phyloP scores from a whole-genome alignment of 1,140 invertebrate species.

The Heliconius hewitsoni region DNA sequence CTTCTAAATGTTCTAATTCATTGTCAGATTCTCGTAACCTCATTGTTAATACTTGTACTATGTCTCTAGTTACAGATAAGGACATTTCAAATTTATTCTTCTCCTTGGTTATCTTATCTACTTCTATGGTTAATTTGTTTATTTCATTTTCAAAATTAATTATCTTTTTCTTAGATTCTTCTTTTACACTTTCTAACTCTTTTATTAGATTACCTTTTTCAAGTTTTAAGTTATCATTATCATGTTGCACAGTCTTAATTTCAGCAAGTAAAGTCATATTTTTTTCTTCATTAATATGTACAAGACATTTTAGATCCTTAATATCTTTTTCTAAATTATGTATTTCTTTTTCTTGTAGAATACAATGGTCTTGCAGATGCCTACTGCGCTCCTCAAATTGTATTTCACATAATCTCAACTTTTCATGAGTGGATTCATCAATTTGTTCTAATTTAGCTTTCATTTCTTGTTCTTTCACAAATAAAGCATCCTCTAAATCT shows the following conservation, averaged over 20 bases:
- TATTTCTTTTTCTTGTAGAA: constrained; percentile 60
- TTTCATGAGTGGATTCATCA: constrained; percentile 72
- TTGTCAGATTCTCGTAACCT: constrained; percentile 75
- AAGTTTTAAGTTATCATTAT: constrained; percentile 51
- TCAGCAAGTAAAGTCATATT: constrained; percentile 55
- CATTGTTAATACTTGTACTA: constrained; percentile 74
- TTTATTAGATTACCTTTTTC: constrained; percentile 51
- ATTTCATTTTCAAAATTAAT: constrained; percentile 73
- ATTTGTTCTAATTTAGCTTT: constrained; percentile 75
- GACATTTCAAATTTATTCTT: constrained; percentile 78
- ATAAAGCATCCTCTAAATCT: constrained; percentile 60
- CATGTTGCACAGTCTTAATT: constrained; percentile 54
- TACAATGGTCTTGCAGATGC: constrained; percentile 66
- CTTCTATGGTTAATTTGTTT: constrained; percentile 67
- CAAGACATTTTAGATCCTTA: constrained; percentile 60
- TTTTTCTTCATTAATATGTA: constrained; percentile 57
- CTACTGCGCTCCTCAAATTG: constrained; percentile 74
- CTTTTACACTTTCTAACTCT: constrained; percentile 61
- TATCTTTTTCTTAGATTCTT: constrained; percentile 61
- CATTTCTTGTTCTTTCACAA: constrained; percentile 67
- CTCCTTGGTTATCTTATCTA: constrained; percentile 69
- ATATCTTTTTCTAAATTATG: constrained; percentile 61
- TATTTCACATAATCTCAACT: constrained; percentile 75
- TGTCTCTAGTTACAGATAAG: constrained; percentile 73
- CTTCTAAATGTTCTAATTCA: constrained; percentile 73